Conservation (phyloP, 2,888 invertebrate genomes). For the Trichogramma evanescens region DNA sequence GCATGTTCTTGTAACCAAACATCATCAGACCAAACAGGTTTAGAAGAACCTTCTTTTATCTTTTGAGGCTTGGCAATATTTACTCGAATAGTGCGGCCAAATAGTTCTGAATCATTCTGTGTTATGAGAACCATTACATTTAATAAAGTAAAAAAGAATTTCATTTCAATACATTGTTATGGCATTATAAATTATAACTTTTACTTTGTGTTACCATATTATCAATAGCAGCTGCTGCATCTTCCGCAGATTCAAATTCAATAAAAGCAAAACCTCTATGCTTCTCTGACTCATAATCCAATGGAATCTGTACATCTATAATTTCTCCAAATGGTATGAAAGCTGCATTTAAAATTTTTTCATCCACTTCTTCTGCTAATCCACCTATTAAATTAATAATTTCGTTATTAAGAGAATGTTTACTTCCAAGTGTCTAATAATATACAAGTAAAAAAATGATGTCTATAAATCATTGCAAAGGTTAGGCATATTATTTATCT, state of each 20-base stretch:
- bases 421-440: no score
- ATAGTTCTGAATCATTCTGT: constrained; percentile 94
- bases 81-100: constrained; percentile 90
- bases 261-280: constrained; percentile 98
- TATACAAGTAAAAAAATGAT: no score
- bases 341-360: constrained; percentile 90
- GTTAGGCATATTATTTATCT: no score
- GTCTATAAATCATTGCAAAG: no score
- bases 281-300: constrained; percentile 95
- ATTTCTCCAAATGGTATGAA: constrained; percentile 99
- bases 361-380: constrained; percentile 90
- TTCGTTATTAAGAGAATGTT: not conserved
- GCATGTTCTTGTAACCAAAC: constrained; percentile 97
- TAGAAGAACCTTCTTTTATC: constrained; percentile 89
- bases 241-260: constrained; percentile 94
- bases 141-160: not conserved
- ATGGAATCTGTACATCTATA: constrained; percentile 94
- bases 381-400: constrained; percentile 52
- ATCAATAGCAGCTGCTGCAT: constrained; percentile 97
- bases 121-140: not conserved
- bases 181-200: not conserved
- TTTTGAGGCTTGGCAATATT: constrained; percentile 96
- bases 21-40: constrained; percentile 98
- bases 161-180: not conserved
- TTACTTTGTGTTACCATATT: constrained; percentile 74